A percentile compares a stretch with the other conserved stretches of the same genome.
These are phyloP conservation scores for Diarsia dahlii DNA, from an alignment of 2,888 invertebrate species.

Conservation along the genomic window DNA sequence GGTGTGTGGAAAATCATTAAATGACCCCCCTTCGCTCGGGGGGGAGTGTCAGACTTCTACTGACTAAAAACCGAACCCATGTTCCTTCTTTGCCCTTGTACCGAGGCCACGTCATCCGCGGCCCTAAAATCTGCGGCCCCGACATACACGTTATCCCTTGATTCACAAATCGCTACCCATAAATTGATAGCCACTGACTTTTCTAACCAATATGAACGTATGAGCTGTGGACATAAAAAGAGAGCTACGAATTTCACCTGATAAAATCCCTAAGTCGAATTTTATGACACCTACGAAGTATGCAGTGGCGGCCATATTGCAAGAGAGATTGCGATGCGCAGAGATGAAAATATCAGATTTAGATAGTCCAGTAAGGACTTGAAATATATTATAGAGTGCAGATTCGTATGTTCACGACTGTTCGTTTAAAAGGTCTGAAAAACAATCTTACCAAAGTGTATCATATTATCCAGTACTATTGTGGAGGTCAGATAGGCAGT, in stretches of 20 bases:
- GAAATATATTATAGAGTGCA: background rate
- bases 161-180: background rate
- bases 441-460: no score
- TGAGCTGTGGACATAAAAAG: slow-evolving; percentile 19
- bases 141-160: background rate
- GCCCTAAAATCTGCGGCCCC: no score
- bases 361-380: slow-evolving; percentile 2
- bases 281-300: slow-evolving; percentile 42
- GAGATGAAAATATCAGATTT: slow-evolving; percentile 26
- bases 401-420: background rate
- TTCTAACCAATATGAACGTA: background rate
- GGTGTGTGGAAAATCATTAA: no score
- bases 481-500: no score
- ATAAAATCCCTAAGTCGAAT: slow-evolving; percentile 46
- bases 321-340: slow-evolving; percentile 1
- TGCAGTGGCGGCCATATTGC: slow-evolving; percentile 44
- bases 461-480: no score
- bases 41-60: no score
- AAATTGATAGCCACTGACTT: slow-evolving; percentile 8
- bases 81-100: no score
- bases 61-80: no score
- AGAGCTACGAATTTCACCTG: slow-evolving; percentile 17
- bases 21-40: no score
- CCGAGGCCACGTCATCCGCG: no score
- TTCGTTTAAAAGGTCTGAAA: background rate